Conservation (phyloP, 1,140 invertebrate genomes). For the Drosophila erecta region DNA sequence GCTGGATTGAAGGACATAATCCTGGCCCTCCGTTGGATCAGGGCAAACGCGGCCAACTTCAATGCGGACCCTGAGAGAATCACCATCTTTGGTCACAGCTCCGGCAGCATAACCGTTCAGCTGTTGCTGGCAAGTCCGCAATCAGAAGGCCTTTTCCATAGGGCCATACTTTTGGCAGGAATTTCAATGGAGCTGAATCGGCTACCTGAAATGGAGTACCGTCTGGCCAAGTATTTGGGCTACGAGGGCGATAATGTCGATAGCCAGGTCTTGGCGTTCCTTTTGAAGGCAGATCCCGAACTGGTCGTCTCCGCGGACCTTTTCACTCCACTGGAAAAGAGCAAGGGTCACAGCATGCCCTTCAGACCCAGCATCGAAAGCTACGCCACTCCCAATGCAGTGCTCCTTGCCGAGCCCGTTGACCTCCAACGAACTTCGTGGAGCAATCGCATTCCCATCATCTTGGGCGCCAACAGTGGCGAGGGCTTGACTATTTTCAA, state of each 20-base stretch:
- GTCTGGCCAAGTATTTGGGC: conserved; percentile 66
- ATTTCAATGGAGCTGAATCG: conserved; percentile 58
- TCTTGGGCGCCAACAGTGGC: conserved; percentile 56
- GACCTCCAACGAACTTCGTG: conserved; percentile 53
- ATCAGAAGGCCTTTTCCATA: conserved; percentile 86
- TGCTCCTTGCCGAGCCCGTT: conserved; percentile 47
- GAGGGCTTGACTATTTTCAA: conserved; percentile 18
- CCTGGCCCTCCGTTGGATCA: conserved; percentile 86
- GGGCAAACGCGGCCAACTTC: conserved; percentile 86
- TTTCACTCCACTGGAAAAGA: conserved; percentile 36
- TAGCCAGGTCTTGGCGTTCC: conserved; percentile 37
- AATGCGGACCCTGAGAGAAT: conserved; percentile 87
- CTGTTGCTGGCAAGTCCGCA: conserved; percentile 64
- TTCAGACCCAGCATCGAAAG: conserved; percentile 55
- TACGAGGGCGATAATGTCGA: conserved; percentile 64
- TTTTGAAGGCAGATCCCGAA: conserved; percentile 37
- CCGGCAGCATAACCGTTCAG: conserved; percentile 84
- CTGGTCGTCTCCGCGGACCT: conserved; percentile 32
- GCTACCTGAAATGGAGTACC: conserved; percentile 50
- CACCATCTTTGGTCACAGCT: conserved; percentile 85
- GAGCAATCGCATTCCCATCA: conserved; percentile 65
- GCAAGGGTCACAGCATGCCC: background rate
- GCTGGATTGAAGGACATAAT: conserved; percentile 86
- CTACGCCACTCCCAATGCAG: conserved; percentile 33
- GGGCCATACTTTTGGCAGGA: conserved; percentile 87